Percentiles rank a stretch among this genome's conserved stretches.
Evolutionary conservation across 2,113 vertebrate species (phyloP).

Genomic region (Polypterus bichir): DNA sequence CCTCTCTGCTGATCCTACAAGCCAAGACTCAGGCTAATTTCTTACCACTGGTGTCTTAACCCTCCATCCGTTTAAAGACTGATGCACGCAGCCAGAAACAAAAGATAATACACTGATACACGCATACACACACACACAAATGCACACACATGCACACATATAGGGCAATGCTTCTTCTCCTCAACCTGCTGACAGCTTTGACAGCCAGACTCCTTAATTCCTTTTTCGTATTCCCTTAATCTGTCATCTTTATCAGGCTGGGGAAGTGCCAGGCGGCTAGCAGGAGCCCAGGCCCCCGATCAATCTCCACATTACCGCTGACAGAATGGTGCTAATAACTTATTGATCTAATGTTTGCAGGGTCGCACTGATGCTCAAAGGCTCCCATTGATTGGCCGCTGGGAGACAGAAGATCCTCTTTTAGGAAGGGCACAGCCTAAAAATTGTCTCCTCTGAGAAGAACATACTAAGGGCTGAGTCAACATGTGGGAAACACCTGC

Average conservation of each 20-base stretch:
- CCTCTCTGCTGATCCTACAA: not conserved
- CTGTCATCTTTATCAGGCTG: constrained; percentile 97
- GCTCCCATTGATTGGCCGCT: constrained; percentile 77
- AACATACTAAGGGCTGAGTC: not conserved
- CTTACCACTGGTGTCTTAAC: not conserved
- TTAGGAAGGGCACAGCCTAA: not conserved
- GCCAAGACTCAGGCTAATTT: not conserved
- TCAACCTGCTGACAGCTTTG: constrained; percentile 63
- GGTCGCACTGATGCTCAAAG: constrained; percentile 71
- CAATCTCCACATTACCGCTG: constrained; percentile 99
- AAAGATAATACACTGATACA: too few species aligned
- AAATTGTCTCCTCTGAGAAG: not conserved
- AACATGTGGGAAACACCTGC: too few species aligned
- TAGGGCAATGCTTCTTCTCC: constrained; percentile 20
- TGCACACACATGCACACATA: too few species aligned
- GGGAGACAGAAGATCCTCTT: constrained; percentile 19
- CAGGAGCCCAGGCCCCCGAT: constrained; percentile 70
- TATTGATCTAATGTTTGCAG: constrained; percentile 86
- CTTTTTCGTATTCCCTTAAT: constrained; percentile 92
- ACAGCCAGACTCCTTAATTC: constrained; percentile 91
- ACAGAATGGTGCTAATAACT: constrained; percentile 99
- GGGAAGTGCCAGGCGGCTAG: constrained; percentile 64
- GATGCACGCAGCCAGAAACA: not conserved
- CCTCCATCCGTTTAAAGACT: constrained; percentile 7
- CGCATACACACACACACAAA: not conserved